Conservation (phyloP, 2,888 invertebrate species). For the Oscheius sp. region DNA sequence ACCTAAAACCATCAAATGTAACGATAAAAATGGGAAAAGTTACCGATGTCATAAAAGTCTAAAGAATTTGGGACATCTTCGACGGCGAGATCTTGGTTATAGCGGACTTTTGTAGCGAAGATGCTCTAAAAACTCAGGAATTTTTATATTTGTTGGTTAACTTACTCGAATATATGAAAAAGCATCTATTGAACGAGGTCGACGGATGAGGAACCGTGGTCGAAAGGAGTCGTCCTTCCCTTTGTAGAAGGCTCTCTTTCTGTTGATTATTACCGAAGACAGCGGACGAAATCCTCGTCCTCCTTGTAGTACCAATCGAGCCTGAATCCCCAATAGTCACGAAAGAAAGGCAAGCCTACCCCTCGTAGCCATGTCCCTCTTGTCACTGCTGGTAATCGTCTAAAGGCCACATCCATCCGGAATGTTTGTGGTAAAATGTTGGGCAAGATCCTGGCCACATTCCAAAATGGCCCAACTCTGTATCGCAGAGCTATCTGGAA, state of each 20-base stretch:
- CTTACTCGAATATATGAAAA: conserved; percentile 31
- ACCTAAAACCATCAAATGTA: conserved; percentile 48
- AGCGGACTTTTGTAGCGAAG: conserved; percentile 61
- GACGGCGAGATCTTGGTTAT: conserved; percentile 58
- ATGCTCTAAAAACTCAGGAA: conserved; percentile 51
- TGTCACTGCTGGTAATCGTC: background rate
- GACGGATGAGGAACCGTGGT: background rate
- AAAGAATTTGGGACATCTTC: conserved; percentile 56
- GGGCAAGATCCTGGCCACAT: conserved; percentile 15
- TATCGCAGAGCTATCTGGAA: conserved; percentile 22
- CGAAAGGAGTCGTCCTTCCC: background rate
- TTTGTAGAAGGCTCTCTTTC: conserved; percentile 7
- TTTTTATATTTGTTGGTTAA: too few relatives aligned
- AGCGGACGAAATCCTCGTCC: conserved; percentile 53
- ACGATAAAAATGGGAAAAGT: background rate
- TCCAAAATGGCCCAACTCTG: conserved; percentile 16
- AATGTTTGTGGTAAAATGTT: conserved; percentile 20
- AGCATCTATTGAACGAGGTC: conserved; percentile 35
- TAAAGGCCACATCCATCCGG: conserved; percentile 34
- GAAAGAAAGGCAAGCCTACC: background rate
- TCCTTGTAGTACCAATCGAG: conserved; percentile 40
- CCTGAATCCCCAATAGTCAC: conserved; percentile 35
- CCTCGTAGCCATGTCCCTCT: conserved; percentile 19
- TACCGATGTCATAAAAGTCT: conserved; percentile 69
- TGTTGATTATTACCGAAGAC: conserved; percentile 40